Percentiles rank a stretch among this genome's conserved stretches.
These are phyloP conservation scores for Pithys albifrons DNA, from an alignment of 2,113 vertebrate species.

Conservation along the genomic window DNA sequence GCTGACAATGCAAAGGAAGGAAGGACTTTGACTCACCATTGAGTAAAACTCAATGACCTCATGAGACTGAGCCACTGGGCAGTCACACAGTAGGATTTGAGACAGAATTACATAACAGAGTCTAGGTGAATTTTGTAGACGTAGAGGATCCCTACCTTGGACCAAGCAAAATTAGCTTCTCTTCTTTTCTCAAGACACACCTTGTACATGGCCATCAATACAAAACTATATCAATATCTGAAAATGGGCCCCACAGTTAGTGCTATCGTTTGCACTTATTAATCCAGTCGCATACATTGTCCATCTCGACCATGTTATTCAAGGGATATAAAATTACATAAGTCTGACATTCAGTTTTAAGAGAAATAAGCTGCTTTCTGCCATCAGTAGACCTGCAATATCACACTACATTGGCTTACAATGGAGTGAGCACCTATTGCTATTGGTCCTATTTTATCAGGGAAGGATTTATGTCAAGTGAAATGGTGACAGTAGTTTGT, in stretches of 20 bases:
- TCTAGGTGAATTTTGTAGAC: not conserved
- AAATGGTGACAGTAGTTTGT: not conserved
- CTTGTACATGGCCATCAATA: not conserved
- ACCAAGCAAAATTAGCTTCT: not conserved
- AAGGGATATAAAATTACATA: not conserved
- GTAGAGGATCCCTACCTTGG: not conserved
- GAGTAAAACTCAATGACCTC: not conserved
- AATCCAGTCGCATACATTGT: not conserved
- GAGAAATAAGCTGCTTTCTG: not conserved
- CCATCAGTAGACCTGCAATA: not conserved
- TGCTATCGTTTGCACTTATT: not conserved
- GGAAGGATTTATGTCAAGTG: not conserved
- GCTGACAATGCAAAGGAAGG: not conserved
- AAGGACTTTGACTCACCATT: not conserved
- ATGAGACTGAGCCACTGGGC: not conserved
- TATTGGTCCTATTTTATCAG: not conserved
- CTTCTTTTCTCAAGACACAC: not conserved
- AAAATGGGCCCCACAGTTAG: not conserved
- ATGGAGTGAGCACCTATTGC: not conserved
- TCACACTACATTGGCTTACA: not conserved
- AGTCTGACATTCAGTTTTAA: not conserved
- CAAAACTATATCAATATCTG: not conserved
- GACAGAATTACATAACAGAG: not conserved
- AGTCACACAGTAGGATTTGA: not conserved
- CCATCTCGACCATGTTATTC: not conserved